Conservation (phyloP, 1,140 invertebrate species). For the Euglossa dilemma region DNA sequence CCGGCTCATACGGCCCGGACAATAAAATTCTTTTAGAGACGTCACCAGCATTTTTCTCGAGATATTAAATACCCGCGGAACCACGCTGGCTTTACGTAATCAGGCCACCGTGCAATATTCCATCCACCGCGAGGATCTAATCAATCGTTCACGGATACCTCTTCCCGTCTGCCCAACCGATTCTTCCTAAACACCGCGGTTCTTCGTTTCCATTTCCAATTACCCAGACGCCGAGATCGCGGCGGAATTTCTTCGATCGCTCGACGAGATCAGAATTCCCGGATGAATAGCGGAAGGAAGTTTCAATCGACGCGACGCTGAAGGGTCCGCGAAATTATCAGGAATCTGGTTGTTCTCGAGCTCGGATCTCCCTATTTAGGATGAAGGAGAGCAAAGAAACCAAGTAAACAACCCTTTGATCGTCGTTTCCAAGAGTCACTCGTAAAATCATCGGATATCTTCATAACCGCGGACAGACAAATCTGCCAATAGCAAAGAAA, state of each 20-base stretch:
- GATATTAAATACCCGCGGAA: conserved; percentile 45
- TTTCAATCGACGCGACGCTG: no score
- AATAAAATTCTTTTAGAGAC: conserved; percentile 49
- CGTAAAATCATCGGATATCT: no score
- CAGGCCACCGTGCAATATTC: conserved; percentile 33
- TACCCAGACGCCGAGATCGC: neutral
- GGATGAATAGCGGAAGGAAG: no score
- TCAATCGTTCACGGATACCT: neutral
- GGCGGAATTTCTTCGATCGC: no score
- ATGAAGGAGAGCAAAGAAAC: neutral
- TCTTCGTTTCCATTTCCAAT: neutral
- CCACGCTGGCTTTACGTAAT: conserved; percentile 26
- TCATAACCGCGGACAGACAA: no score
- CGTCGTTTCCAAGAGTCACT: no score
- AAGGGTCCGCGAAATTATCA: neutral
- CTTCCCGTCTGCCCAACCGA: neutral
- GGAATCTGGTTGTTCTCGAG: neutral
- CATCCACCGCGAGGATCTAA: neutral
- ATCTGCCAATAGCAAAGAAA: no score
- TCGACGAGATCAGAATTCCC: no score
- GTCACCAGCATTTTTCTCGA: conserved; percentile 42
- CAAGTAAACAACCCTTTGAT: no score
- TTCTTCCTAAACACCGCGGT: neutral
- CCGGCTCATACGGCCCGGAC: conserved; percentile 30
- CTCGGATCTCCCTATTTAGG: neutral